Percentiles rank a stretch among this genome's conserved stretches.
phyloP scores from a whole-genome alignment of 2,113 vertebrate genomes.

The Scolopax mira region DNA sequence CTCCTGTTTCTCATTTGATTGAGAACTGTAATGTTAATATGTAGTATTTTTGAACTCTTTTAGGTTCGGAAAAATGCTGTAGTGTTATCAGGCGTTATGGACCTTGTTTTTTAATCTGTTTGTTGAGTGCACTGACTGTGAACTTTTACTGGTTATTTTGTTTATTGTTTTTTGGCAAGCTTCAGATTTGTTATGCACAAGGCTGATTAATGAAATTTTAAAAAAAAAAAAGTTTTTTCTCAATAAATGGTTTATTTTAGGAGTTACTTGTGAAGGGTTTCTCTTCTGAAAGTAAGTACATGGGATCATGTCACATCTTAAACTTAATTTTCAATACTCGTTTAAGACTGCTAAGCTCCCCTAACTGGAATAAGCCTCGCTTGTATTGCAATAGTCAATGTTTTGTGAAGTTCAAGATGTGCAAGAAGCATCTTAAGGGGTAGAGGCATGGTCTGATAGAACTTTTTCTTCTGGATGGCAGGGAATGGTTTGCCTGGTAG shows the following conservation, averaged over 20 bases:
- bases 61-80: conserved; percentile 71
- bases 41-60: conserved; percentile 69
- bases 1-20: conserved; percentile 53
- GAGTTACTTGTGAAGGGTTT: conserved; percentile 47
- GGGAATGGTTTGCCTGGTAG: not conserved
- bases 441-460: not conserved
- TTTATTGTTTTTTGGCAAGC: conserved; percentile 72
- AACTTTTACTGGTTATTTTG: conserved; percentile 68
- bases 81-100: conserved; percentile 70
- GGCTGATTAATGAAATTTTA: conserved; percentile 71
- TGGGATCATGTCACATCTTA: not conserved
- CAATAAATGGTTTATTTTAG: conserved; percentile 91
- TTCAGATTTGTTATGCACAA: conserved; percentile 78
- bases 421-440: not conserved
- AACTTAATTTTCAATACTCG: not conserved
- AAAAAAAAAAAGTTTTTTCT: conserved; percentile 73
- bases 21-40: conserved; percentile 70
- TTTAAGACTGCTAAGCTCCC: not conserved
- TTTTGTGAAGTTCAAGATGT: not conserved
- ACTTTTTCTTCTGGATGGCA: not conserved
- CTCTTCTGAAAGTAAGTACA: not conserved
- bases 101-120: conserved; percentile 72
- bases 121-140: conserved; percentile 81
- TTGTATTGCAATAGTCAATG: not conserved
- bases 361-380: not conserved